phyloP scores from a whole-genome alignment of 2,888 invertebrate species.

The Nudaria mundana region DNA sequence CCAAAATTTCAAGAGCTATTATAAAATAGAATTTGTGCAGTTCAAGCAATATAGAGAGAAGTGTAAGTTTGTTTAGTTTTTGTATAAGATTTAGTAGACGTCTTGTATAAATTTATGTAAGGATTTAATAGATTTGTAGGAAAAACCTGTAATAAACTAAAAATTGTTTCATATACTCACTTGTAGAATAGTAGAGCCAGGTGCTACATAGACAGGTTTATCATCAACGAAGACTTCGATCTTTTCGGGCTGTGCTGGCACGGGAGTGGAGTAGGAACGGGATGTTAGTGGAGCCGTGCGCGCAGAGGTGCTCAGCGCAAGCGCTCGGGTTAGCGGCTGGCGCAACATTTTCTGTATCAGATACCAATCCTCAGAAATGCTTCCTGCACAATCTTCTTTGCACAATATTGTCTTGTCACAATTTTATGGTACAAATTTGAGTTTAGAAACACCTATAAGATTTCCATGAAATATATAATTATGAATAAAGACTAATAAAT shows the following conservation, averaged over 20 bases:
- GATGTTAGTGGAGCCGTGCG: constrained; percentile 65
- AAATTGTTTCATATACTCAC: constrained; percentile 68
- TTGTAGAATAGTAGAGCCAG: constrained; percentile 98
- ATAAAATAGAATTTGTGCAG: too few species aligned
- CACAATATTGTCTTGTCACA: too few species aligned
- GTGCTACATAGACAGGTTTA: constrained; percentile 94
- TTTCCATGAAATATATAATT: too few species aligned
- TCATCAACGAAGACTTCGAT: constrained; percentile 99
- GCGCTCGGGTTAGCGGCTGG: constrained; percentile 86
- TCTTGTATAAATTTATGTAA: too few species aligned
- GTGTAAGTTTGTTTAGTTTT: too few species aligned
- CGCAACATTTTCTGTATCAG: constrained; percentile 85
- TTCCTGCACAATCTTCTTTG: too few species aligned
- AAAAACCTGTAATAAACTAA: not conserved
- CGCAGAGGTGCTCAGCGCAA: constrained; percentile 71
- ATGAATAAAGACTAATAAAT: too few species aligned
- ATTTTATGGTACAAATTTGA: not conserved
- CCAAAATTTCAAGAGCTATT: too few species aligned
- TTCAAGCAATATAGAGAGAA: too few species aligned
- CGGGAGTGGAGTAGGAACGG: constrained; percentile 72
- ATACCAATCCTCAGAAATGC: constrained; percentile 34
- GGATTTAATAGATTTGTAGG: too few species aligned
- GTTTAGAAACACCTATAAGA: not conserved
- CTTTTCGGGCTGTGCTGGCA: constrained; percentile 84
- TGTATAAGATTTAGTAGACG: too few species aligned